Percentiles rank a stretch among this genome's conserved stretches.
phyloP scores from a whole-genome alignment of 2,888 invertebrate genomes.

The Ophraella communa region DNA sequence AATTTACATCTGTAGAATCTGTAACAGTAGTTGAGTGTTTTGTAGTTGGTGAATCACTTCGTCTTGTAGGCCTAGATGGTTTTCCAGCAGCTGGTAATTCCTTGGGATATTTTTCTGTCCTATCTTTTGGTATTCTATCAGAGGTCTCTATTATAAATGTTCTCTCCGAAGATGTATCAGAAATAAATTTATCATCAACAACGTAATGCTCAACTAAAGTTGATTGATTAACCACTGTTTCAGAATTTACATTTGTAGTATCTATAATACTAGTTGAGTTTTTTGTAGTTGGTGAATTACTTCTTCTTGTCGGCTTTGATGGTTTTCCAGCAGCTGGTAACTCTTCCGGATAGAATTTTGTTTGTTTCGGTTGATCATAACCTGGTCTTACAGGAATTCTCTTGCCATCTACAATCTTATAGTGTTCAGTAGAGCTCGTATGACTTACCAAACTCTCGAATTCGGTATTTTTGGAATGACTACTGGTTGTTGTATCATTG shows the following conservation, averaged over 20 bases:
- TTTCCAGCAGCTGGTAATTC: slow-evolving; percentile 23
- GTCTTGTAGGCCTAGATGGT: slow-evolving; percentile 7
- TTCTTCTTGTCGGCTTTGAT: slow-evolving; percentile 23
- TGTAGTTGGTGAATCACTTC: too few species aligned
- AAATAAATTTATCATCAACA: slow-evolving; percentile 30
- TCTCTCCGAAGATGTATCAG: slow-evolving; percentile 5
- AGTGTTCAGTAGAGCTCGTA: neutral
- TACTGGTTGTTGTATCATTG: neutral
- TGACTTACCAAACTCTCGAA: neutral
- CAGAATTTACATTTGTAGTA: slow-evolving; percentile 31
- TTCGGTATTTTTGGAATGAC: neutral
- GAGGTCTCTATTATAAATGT: neutral
- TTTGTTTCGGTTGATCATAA: slow-evolving; percentile 13
- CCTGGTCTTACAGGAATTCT: slow-evolving; percentile 2
- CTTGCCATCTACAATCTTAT: slow-evolving; percentile 15
- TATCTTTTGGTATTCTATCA: neutral
- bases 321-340: slow-evolving; percentile 36
- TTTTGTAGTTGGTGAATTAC: slow-evolving; percentile 7
- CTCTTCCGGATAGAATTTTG: slow-evolving; percentile 24
- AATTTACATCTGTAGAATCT: slow-evolving; percentile 29
- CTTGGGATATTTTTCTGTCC: slow-evolving; percentile 45
- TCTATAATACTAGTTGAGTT: slow-evolving; percentile 1
- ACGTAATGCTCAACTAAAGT: slow-evolving; percentile 36
- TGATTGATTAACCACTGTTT: slow-evolving; percentile 39
- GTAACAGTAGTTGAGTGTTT: slow-evolving; percentile 1